Conservation (phyloP, 2,113 vertebrate species). For the Cololabis saira region DNA sequence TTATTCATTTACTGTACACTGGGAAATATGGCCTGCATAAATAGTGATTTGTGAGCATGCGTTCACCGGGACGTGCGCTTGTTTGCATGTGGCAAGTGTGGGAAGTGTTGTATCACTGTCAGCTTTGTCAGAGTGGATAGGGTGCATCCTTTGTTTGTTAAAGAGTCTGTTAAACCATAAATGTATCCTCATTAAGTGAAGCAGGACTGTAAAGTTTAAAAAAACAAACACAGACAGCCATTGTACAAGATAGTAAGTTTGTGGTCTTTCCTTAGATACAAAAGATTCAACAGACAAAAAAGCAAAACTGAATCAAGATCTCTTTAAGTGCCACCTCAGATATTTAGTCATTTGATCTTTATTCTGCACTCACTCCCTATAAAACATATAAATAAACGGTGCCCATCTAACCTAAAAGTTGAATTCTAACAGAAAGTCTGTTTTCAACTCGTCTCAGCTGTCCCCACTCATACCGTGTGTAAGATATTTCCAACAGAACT, state of each 20-base stretch:
- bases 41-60: conserved; percentile 40
- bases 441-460: conserved; percentile 25
- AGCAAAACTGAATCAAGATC: too few species aligned
- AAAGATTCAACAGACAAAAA: too few species aligned
- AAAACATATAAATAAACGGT: conserved; percentile 23
- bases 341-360: neutral
- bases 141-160: conserved; percentile 6
- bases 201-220: neutral
- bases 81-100: conserved; percentile 5
- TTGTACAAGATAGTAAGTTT: neutral
- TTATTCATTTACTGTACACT: conserved; percentile 75
- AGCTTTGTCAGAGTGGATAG: conserved; percentile 7
- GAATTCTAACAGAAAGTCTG: conserved; percentile 15
- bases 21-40: conserved; percentile 65
- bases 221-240: conserved; percentile 35
- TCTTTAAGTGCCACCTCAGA: too few species aligned
- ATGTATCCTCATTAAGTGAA: conserved; percentile 59
- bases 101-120: conserved; percentile 10
- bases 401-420: conserved; percentile 41
- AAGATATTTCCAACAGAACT: conserved; percentile 63
- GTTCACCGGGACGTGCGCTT: neutral
- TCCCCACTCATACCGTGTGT: conserved; percentile 46
- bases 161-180: conserved; percentile 82
- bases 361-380: neutral
- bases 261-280: too few species aligned